Conservation (phyloP, 2,888 invertebrate genomes). For the Phymatocera aterrima region DNA sequence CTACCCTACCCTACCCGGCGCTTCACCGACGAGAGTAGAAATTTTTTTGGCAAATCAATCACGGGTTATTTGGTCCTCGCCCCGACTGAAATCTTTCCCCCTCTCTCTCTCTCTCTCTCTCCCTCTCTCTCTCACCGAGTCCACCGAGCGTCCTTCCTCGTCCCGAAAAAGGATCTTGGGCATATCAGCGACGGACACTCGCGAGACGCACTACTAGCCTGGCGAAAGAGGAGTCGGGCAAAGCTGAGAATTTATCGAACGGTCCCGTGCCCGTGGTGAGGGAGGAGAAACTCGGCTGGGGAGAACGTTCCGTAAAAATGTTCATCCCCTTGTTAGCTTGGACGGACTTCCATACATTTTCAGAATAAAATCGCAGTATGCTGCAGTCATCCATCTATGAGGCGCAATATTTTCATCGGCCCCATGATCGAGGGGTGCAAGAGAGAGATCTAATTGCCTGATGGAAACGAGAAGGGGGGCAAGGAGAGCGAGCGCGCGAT, state of each 20-base stretch:
- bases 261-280: constrained; percentile 29
- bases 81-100: constrained; percentile 51
- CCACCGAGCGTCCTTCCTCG: constrained; percentile 30
- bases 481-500: neutral
- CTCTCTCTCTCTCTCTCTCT: constrained; percentile 56
- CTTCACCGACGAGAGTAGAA: constrained; percentile 51
- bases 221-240: neutral
- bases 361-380: too few species aligned
- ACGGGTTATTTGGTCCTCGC: constrained; percentile 65
- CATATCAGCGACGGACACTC: constrained; percentile 68
- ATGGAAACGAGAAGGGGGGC: neutral
- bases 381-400: too few species aligned
- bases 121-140: constrained; percentile 46
- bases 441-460: neutral
- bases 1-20: constrained; percentile 46
- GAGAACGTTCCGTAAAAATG: neutral
- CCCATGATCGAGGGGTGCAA: too few species aligned
- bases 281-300: neutral
- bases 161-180: constrained; percentile 52
- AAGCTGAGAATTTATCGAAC: constrained; percentile 60
- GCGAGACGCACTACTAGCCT: constrained; percentile 54
- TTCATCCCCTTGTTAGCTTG: neutral
- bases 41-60: constrained; percentile 69
- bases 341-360: too few species aligned
- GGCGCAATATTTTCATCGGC: too few species aligned